phyloP scores from a whole-genome alignment of 2,888 invertebrate genomes.

The Ophioninae sp. region DNA sequence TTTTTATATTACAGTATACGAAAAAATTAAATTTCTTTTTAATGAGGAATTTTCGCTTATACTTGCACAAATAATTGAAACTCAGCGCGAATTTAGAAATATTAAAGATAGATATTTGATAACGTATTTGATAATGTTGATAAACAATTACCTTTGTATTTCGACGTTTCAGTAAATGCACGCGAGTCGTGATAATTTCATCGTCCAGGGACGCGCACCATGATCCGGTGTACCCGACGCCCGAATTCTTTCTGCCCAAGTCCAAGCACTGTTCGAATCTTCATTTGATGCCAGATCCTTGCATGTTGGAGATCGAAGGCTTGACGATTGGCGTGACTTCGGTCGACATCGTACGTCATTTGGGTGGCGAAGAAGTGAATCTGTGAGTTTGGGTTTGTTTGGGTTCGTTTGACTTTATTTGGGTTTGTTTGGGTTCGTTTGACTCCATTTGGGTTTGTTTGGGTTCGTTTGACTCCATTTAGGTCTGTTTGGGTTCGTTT shows the following conservation, averaged over 20 bases:
- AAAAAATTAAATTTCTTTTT: no score
- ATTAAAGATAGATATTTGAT: no score
- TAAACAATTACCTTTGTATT: background rate
- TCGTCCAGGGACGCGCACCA: conserved; percentile 90
- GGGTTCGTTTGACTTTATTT: background rate
- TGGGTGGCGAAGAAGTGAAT: conserved; percentile 90
- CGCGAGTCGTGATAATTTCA: conserved; percentile 89
- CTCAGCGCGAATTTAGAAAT: no score
- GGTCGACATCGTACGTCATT: conserved; percentile 91
- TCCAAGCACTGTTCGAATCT: conserved; percentile 83
- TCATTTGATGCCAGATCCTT: conserved; percentile 90
- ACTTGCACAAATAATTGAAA: no score
- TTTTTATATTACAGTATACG: no score
- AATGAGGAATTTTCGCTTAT: no score
- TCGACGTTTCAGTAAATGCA: conserved; percentile 82
- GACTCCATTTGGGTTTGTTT: background rate
- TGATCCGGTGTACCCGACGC: conserved; percentile 91
- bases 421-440: no score
- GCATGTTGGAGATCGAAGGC: conserved; percentile 89
- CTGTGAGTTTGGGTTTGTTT: conserved; percentile 74
- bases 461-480: background rate
- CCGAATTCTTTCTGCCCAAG: conserved; percentile 85
- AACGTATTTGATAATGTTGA: no score
- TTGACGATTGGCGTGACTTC: conserved; percentile 90
- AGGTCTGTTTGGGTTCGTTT: no score